phyloP scores from a whole-genome alignment of 2,113 vertebrate species.

The Hemicordylus capensis region DNA sequence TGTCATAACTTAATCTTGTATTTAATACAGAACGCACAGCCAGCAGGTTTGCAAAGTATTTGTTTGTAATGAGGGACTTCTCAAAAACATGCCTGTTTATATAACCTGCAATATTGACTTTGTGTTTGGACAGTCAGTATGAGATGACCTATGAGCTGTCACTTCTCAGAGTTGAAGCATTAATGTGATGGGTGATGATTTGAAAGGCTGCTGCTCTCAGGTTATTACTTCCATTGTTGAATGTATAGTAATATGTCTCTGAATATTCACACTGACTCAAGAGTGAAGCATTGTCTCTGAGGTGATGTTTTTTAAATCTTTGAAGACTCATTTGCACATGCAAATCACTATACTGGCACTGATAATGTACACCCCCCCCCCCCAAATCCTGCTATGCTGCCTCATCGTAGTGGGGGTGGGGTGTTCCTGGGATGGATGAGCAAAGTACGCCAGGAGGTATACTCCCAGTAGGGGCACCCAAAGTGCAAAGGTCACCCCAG shows the following conservation, averaged over 20 bases:
- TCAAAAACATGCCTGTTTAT: slow-evolving; percentile 29
- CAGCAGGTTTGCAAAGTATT: slow-evolving; percentile 14
- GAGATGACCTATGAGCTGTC: slow-evolving; percentile 23
- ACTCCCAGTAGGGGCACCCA: no score
- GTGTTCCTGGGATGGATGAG: no score
- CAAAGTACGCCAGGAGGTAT: no score
- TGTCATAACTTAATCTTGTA: slow-evolving; percentile 30
- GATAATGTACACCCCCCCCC: no score
- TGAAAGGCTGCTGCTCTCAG: neutral
- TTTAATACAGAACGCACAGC: slow-evolving; percentile 1
- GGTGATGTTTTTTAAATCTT: neutral
- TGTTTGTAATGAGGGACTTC: slow-evolving; percentile 30
- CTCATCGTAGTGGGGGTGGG: no score
- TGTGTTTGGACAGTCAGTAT: slow-evolving; percentile 22
- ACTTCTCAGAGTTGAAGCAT: neutral
- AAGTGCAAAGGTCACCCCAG: no score
- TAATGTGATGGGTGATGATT: slow-evolving; percentile 11
- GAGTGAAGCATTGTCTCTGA: neutral
- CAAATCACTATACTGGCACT: neutral
- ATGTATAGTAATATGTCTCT: neutral
- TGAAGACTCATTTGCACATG: neutral
- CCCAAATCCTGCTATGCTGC: no score
- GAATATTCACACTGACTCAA: neutral
- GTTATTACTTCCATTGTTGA: neutral
- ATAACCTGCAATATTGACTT: slow-evolving; percentile 6